Conservation (phyloP, 1,140 invertebrate genomes). For the Lerema accius region DNA sequence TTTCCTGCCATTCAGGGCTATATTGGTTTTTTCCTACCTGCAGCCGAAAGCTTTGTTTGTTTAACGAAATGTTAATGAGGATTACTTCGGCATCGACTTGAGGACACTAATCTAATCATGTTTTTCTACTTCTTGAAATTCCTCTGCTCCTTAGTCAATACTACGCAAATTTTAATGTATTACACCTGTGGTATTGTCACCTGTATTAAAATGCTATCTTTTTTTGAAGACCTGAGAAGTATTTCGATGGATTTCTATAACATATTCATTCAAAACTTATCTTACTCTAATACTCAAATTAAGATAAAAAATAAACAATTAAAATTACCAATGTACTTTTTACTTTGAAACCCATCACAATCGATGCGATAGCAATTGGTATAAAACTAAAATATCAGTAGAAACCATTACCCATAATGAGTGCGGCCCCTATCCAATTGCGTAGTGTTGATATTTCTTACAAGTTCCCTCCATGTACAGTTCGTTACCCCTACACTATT, state of each 20-base stretch:
- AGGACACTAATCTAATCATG: conserved; percentile 17
- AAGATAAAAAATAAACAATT: no score
- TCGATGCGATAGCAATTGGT: conserved; percentile 3
- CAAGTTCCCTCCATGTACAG: conserved; percentile 47
- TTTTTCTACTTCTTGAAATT: background rate
- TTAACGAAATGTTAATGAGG: conserved; percentile 72
- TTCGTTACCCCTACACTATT: conserved; percentile 78
- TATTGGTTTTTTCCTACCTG: conserved; percentile 76
- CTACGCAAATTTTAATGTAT: no score
- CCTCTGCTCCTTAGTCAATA: background rate
- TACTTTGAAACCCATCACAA: conserved; percentile 8
- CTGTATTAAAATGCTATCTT: no score
- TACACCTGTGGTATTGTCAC: no score
- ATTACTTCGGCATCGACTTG: conserved; percentile 15
- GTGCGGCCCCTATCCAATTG: conserved; percentile 22
- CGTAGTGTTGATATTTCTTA: conserved; percentile 58
- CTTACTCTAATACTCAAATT: no score
- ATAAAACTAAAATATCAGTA: conserved; percentile 10
- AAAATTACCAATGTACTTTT: no score
- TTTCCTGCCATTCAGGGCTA: conserved; percentile 68
- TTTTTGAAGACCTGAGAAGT: no score
- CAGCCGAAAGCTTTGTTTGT: conserved; percentile 64
- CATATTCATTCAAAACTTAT: no score
- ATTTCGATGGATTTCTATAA: no score
- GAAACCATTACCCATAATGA: conserved; percentile 26